Conservation (phyloP, 2,113 vertebrate genomes). For the Rutilus rutilus region DNA sequence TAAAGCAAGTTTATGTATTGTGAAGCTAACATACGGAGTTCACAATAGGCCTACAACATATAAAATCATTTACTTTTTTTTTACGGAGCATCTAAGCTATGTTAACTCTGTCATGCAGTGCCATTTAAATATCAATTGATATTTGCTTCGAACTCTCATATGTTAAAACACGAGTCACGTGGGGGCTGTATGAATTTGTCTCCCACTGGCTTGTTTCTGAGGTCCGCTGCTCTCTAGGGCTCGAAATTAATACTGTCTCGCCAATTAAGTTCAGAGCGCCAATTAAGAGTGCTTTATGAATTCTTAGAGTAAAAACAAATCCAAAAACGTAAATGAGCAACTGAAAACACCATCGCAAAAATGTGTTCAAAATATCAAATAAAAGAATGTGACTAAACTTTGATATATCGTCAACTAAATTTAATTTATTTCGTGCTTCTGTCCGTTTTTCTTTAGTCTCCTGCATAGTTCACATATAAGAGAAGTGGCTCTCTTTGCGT, state of each 20-base stretch:
- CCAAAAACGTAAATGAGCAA: neutral
- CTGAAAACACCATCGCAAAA: neutral
- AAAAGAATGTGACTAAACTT: neutral
- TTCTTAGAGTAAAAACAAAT: constrained; percentile 62
- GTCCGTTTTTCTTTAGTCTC: neutral
- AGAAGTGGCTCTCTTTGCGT: neutral
- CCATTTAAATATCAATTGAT: constrained; percentile 4
- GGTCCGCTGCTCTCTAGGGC: constrained; percentile 40
- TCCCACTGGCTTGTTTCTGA: constrained; percentile 38
- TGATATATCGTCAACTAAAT: too few relatives aligned
- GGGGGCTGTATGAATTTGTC: constrained; percentile 26
- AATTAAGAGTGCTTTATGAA: constrained; percentile 72
- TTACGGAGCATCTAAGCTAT: neutral
- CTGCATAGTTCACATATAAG: neutral
- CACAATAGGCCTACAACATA: neutral
- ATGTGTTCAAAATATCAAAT: neutral
- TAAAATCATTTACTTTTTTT: neutral
- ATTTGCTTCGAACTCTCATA: neutral
- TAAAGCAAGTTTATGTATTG: neutral
- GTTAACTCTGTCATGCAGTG: neutral
- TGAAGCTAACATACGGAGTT: neutral
- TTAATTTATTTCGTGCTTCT: neutral
- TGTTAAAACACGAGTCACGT: constrained; percentile 41
- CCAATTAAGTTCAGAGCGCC: constrained; percentile 77
- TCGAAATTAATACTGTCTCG: constrained; percentile 63